Percentiles rank a stretch among this genome's conserved stretches.
phyloP scores from a whole-genome alignment of 2,888 invertebrate species.

The Hymenopus coronatus region DNA sequence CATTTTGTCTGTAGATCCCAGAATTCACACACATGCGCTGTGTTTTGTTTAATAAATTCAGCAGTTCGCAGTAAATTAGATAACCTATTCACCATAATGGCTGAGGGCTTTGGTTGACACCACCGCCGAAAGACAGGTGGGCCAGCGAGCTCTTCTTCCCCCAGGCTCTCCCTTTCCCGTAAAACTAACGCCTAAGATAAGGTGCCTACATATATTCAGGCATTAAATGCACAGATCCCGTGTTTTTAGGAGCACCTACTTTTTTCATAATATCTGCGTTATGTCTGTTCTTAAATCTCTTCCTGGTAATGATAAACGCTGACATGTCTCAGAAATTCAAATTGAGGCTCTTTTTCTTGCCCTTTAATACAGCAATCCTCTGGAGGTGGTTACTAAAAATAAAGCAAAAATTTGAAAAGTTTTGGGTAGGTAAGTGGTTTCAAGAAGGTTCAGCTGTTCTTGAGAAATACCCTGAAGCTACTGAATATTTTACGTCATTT shows the following conservation, averaged over 20 bases:
- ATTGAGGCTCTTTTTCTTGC: neutral
- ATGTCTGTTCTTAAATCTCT: neutral
- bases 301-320: neutral
- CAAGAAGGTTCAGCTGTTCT: neutral
- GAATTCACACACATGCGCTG: too few species aligned
- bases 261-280: neutral
- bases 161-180: too few species aligned
- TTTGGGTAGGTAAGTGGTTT: neutral
- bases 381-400: neutral
- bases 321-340: neutral
- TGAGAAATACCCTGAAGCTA: neutral
- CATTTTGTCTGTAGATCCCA: too few species aligned
- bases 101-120: too few species aligned
- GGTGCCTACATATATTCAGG: too few species aligned
- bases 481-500: neutral
- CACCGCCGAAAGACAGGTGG: too few species aligned
- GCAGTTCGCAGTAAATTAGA: too few species aligned
- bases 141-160: too few species aligned
- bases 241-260: neutral
- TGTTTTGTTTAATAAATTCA: too few species aligned
- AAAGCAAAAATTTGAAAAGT: neutral
- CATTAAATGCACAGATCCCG: neutral
- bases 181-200: too few species aligned
- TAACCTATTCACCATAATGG: too few species aligned
- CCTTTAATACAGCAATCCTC: neutral